These are phyloP conservation scores for Protobothrops mucrosquamatus DNA, from an alignment of 2,113 vertebrate species.

Conservation along the genomic window DNA sequence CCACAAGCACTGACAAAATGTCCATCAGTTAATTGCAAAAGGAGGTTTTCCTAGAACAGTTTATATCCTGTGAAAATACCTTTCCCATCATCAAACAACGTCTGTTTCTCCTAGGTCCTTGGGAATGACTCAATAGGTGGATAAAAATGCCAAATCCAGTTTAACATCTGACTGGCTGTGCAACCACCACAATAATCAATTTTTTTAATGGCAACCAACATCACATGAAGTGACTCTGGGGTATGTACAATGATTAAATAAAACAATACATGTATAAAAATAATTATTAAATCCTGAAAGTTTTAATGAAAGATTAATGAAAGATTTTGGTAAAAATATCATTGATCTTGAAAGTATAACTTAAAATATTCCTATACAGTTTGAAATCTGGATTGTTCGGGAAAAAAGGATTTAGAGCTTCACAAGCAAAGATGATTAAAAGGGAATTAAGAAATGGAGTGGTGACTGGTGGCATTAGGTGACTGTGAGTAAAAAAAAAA, in stretches of 20 bases:
- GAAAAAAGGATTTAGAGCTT: neutral
- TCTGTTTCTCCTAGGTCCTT: neutral
- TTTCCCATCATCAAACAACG: neutral
- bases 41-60: neutral
- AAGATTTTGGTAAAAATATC: neutral
- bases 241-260: neutral
- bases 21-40: neutral
- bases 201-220: neutral
- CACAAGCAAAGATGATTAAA: neutral
- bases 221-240: neutral
- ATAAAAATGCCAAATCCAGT: neutral
- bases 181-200: neutral
- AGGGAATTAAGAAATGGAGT: neutral
- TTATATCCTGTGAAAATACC: neutral
- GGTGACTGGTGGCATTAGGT: neutral
- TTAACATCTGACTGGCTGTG: neutral
- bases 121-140: neutral
- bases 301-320: neutral
- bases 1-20: neutral
- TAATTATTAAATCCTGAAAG: neutral
- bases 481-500: neutral
- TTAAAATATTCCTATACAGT: neutral
- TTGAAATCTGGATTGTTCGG: conserved; percentile 3
- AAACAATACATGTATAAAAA: neutral
- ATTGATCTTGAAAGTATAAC: neutral